A percentile compares a stretch with the other conserved stretches of the same genome.
Conservation (phyloP, 2,113 vertebrate genomes). For the Psammodynastes pulverulentus region DNA sequence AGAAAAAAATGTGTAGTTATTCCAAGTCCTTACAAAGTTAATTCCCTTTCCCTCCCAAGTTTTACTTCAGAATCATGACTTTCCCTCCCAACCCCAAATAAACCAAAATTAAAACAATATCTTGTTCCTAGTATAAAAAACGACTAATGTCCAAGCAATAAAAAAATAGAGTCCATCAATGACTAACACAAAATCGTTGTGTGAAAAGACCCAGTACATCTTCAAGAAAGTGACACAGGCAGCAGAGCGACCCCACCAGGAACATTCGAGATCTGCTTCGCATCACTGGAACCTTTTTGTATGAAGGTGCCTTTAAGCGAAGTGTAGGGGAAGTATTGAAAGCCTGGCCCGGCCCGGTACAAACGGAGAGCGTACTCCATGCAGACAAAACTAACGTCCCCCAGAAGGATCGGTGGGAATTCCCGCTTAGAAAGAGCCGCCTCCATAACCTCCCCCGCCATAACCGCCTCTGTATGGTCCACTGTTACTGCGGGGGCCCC, state of each 20-base stretch:
- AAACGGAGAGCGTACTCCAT: conserved; percentile 53
- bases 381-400: conserved; percentile 34
- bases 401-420: conserved; percentile 26
- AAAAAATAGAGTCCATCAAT: conserved; percentile 85
- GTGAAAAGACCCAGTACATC: conserved; percentile 75
- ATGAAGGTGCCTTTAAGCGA: conserved; percentile 59
- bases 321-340: conserved; percentile 50
- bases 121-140: conserved; percentile 79
- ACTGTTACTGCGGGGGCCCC: conserved; percentile 82
- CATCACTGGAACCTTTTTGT: conserved; percentile 60
- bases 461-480: conserved; percentile 85
- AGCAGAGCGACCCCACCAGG: conserved; percentile 61
- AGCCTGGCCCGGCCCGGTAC: conserved; percentile 48
- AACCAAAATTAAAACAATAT: conserved; percentile 75
- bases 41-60: conserved; percentile 61
- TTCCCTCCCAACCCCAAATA: conserved; percentile 55
- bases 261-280: conserved; percentile 63
- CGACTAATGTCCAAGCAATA: conserved; percentile 82
- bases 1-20: conserved; percentile 74
- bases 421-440: conserved; percentile 69
- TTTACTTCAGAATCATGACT: conserved; percentile 74
- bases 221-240: conserved; percentile 70
- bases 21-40: conserved; percentile 79
- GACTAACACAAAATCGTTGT: conserved; percentile 81
- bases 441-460: conserved; percentile 76